A percentile compares a stretch with the other conserved stretches of the same genome.
These are phyloP conservation scores for Cerastoderma edule DNA, from an alignment of 2,888 invertebrate genomes.

Conservation along the genomic window DNA sequence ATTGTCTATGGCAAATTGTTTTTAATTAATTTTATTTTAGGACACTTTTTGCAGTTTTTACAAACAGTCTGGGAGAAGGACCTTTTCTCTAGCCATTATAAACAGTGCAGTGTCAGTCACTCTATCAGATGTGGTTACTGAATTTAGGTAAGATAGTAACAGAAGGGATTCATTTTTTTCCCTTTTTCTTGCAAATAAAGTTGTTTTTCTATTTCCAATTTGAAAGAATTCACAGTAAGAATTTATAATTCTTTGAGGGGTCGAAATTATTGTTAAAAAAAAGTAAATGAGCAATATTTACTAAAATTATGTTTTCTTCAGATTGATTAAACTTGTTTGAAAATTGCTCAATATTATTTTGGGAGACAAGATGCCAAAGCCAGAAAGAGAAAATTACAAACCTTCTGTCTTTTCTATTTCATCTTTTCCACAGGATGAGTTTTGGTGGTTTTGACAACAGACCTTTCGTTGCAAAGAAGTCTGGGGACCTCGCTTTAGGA, in stretches of 20 bases:
- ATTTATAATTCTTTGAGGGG: too few species aligned
- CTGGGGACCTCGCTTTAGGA: slow-evolving; percentile 86
- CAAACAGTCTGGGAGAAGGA: slow-evolving; percentile 94
- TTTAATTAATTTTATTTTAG: too few species aligned
- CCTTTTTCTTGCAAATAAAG: background rate
- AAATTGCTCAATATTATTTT: too few species aligned
- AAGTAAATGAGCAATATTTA: too few species aligned
- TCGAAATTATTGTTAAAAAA: too few species aligned
- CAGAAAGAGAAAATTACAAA: too few species aligned
- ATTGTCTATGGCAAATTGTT: too few species aligned
- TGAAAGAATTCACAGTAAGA: background rate
- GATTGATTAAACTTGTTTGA: too few species aligned
- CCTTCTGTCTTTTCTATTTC: background rate
- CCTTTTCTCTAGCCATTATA: slow-evolving; percentile 97
- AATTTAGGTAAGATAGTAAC: background rate
- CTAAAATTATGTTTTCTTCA: too few species aligned
- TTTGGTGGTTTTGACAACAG: slow-evolving; percentile 96
- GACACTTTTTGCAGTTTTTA: slow-evolving; percentile 88
- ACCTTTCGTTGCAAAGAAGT: slow-evolving; percentile 89
- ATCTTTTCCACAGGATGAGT: slow-evolving; percentile 85
- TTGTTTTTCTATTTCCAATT: background rate
- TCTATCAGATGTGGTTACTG: slow-evolving; percentile 65
- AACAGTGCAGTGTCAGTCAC: slow-evolving; percentile 90
- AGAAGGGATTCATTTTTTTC: background rate
- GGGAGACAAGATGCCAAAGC: too few species aligned